Conservation (phyloP, 2,888 invertebrate species). For the Stenolophus ochropezus region DNA sequence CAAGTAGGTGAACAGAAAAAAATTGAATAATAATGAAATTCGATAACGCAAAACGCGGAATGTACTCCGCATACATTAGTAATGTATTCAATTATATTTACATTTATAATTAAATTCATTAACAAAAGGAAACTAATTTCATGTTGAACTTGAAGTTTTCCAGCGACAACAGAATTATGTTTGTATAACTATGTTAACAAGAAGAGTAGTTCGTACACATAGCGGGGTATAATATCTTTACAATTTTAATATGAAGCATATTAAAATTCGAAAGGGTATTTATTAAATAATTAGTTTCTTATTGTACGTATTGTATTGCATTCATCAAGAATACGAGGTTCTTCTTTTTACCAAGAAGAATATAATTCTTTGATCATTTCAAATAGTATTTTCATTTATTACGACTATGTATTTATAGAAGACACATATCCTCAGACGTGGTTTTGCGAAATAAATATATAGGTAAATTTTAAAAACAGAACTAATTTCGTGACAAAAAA, state of each 20-base stretch:
- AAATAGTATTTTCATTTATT: too few relatives aligned
- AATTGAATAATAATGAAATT: slow-evolving; percentile 35
- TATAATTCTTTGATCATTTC: too few relatives aligned
- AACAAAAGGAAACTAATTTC: slow-evolving; percentile 18
- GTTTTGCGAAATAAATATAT: too few relatives aligned
- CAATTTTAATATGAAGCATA: background rate
- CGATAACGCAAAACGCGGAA: slow-evolving; percentile 10
- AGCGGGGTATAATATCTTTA: background rate
- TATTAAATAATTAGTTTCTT: too few relatives aligned
- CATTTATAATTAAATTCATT: slow-evolving; percentile 34
- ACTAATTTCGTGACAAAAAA: too few relatives aligned
- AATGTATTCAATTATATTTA: slow-evolving; percentile 37
- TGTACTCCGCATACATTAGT: background rate
- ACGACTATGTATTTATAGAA: too few relatives aligned
- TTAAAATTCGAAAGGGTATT: background rate
- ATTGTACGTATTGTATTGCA: too few relatives aligned
- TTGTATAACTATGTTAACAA: background rate
- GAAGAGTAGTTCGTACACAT: background rate
- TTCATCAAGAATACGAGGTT: too few relatives aligned
- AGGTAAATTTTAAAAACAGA: too few relatives aligned
- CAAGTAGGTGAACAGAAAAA: slow-evolving; percentile 18
- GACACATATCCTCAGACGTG: too few relatives aligned
- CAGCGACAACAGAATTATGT: slow-evolving; percentile 1
- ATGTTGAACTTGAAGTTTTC: background rate
- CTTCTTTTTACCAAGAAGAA: too few relatives aligned